Conservation (phyloP, 1,140 invertebrate genomes). For the Tetragnatha versicolor region DNA sequence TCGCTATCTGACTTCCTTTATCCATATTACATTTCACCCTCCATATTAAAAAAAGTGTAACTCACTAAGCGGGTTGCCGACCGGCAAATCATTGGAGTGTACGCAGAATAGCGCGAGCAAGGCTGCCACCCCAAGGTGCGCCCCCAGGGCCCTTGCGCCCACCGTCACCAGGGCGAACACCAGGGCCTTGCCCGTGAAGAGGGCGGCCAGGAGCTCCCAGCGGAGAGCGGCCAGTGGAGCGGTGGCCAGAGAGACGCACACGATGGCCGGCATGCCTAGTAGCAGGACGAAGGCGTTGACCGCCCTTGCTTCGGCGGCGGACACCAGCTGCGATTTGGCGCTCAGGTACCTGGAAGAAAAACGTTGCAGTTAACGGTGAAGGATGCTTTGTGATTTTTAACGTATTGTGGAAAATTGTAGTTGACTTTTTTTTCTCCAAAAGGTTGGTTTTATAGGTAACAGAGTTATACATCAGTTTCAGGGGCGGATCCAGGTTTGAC, state of each 20-base stretch:
- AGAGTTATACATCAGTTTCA: background rate
- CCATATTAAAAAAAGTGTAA: background rate
- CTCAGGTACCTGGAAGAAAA: constrained; percentile 12
- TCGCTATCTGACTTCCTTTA: too few relatives aligned
- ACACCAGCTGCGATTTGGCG: constrained; percentile 15
- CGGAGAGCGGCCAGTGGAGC: constrained; percentile 8
- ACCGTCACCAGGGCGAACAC: constrained; percentile 9
- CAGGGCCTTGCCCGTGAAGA: constrained; percentile 16
- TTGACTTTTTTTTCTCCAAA: background rate
- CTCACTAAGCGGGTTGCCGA: constrained; percentile 42
- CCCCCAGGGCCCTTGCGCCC: background rate
- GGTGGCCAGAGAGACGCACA: constrained; percentile 16
- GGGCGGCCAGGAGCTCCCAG: constrained; percentile 11
- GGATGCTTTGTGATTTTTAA: background rate
- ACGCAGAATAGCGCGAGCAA: constrained; percentile 21
- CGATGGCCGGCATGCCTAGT: constrained; percentile 31
- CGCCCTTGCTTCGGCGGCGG: constrained; percentile 1
- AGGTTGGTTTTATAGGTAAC: background rate
- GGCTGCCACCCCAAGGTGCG: constrained; percentile 10
- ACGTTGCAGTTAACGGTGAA: background rate
- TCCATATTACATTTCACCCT: too few relatives aligned
- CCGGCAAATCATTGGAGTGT: constrained; percentile 34
- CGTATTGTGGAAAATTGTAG: background rate
- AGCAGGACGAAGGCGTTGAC: constrained; percentile 3
- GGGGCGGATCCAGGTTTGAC: background rate